Conservation (phyloP, 2,888 invertebrate species). For the Drosophila borealis region DNA sequence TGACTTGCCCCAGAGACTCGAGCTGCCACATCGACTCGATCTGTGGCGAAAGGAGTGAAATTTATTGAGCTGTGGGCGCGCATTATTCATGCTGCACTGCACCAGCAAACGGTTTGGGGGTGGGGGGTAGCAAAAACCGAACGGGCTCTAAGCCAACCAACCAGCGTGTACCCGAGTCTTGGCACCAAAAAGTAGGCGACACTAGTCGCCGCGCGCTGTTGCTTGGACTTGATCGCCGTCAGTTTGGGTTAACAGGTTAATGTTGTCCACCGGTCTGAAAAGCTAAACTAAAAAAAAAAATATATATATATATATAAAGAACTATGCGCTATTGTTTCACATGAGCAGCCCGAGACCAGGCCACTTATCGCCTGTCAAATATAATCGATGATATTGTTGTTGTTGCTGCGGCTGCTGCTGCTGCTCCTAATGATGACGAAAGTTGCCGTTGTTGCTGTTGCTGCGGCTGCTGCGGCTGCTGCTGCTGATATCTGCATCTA, state of each 20-base stretch:
- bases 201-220: slow-evolving; percentile 46
- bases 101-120: slow-evolving; percentile 35
- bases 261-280: slow-evolving; percentile 62
- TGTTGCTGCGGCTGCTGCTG: slow-evolving; percentile 28
- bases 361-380: slow-evolving; percentile 76
- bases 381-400: slow-evolving; percentile 59
- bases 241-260: slow-evolving; percentile 84
- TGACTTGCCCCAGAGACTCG: slow-evolving; percentile 11
- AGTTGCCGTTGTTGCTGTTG: slow-evolving; percentile 24
- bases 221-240: slow-evolving; percentile 71
- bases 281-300: not conserved
- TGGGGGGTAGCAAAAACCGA: slow-evolving; percentile 1
- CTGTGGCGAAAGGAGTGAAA: slow-evolving; percentile 80
- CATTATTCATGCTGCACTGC: slow-evolving; percentile 83
- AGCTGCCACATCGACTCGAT: slow-evolving; percentile 50
- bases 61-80: slow-evolving; percentile 84
- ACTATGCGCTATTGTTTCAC: slow-evolving; percentile 73
- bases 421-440: slow-evolving; percentile 60
- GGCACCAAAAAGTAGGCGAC: slow-evolving; percentile 71
- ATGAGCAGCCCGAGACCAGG: slow-evolving; percentile 48
- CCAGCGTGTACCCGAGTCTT: slow-evolving; percentile 16
- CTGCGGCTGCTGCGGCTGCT: not conserved
- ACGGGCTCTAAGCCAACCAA: slow-evolving; percentile 26
- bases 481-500: slow-evolving; percentile 51
- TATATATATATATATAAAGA: slow-evolving; percentile 6